Conservation (phyloP, 1,140 invertebrate genomes). For the Lordiphosa clarofinis region DNA sequence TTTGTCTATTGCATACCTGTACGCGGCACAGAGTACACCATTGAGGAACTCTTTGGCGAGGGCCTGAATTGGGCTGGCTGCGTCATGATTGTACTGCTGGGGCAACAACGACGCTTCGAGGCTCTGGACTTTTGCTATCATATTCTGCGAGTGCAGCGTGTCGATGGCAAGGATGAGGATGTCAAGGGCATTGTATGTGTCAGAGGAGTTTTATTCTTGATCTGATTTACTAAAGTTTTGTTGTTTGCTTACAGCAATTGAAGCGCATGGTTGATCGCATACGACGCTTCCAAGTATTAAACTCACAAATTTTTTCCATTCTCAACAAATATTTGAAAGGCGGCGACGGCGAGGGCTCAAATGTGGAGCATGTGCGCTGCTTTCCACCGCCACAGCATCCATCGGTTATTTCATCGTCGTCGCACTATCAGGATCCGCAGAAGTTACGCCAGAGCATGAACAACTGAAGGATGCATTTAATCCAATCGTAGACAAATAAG, state of each 20-base stretch:
- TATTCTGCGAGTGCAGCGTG: conserved; percentile 96
- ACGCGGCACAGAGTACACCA: conserved; percentile 97
- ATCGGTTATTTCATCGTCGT: conserved; percentile 80
- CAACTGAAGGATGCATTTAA: conserved; percentile 63
- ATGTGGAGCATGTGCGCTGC: conserved; percentile 97
- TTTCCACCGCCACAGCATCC: conserved; percentile 96
- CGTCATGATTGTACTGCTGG: conserved; percentile 97
- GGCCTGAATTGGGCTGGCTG: conserved; percentile 99
- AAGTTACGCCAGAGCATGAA: conserved; percentile 78
- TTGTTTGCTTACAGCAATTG: conserved; percentile 85
- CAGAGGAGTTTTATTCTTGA: neutral
- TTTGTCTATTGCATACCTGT: conserved; percentile 99
- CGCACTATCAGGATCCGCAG: conserved; percentile 79
- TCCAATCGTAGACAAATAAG: conserved; percentile 37
- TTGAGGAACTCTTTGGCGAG: conserved; percentile 99
- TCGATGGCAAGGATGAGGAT: conserved; percentile 97
- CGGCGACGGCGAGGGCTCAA: conserved; percentile 89
- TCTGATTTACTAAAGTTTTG: conserved; percentile 38
- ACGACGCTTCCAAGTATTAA: conserved; percentile 97
- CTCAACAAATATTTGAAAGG: conserved; percentile 97
- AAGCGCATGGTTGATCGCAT: conserved; percentile 99
- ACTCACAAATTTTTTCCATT: conserved; percentile 98
- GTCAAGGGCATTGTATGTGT: conserved; percentile 97
- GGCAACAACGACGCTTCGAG: conserved; percentile 98
- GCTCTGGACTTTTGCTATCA: conserved; percentile 99